A percentile compares a stretch with the other conserved stretches of the same genome.
Evolutionary conservation across 2,797 vertebrate genomes (phyloP).

Genomic region (Masticophis lateralis): DNA sequence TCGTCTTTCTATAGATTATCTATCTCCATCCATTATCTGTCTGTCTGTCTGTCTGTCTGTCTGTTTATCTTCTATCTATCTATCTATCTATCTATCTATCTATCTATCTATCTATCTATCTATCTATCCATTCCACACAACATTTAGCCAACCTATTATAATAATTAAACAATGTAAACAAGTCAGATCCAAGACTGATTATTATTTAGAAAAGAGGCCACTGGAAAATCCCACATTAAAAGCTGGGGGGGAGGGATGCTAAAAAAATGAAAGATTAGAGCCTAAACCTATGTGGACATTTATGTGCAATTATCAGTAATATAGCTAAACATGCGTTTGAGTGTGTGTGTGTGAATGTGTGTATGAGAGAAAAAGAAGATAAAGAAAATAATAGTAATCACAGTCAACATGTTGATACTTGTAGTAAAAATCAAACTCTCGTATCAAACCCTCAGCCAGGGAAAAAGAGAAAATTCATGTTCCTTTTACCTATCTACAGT

Average conservation of each 20-base stretch:
- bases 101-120: no score
- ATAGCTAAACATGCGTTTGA: background rate
- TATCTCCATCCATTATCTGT: no score
- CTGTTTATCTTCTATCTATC: no score
- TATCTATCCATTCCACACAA: background rate
- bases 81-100: background rate
- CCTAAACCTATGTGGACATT: background rate
- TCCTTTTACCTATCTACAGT: conserved; percentile 13
- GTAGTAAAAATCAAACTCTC: background rate
- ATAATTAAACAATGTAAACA: background rate
- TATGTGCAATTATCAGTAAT: background rate
- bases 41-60: no score
- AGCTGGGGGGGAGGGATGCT: background rate
- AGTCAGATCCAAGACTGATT: background rate
- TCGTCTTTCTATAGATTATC: no score
- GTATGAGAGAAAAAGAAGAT: background rate
- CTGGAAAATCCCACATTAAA: background rate
- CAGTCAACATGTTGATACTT: background rate
- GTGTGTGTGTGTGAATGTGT: background rate
- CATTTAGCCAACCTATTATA: background rate
- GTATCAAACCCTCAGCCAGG: background rate
- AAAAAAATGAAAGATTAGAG: background rate
- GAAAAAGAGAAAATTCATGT: background rate
- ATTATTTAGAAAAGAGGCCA: background rate
- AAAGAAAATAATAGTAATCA: background rate